A percentile compares a stretch with the other conserved stretches of the same genome.
phyloP scores from a whole-genome alignment of 1,140 invertebrate genomes.

The Drosophila simulans region DNA sequence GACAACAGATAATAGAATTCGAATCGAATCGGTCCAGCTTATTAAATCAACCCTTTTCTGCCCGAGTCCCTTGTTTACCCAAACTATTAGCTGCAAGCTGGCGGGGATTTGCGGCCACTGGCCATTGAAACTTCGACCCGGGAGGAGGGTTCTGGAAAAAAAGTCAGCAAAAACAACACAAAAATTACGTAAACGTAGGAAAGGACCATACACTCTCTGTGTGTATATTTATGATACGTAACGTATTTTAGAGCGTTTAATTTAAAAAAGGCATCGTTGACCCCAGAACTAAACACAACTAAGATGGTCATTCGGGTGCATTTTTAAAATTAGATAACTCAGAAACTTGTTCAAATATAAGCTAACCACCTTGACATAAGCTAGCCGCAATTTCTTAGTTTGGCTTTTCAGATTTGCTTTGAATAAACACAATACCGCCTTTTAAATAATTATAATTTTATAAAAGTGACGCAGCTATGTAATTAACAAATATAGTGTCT shows the following conservation, averaged over 20 bases:
- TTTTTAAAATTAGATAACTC: background rate
- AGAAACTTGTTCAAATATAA: too few species aligned
- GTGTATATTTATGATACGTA: background rate
- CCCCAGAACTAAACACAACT: too few species aligned
- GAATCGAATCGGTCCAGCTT: conserved; percentile 61
- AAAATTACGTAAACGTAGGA: background rate
- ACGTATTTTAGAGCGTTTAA: background rate
- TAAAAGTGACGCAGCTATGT: too few species aligned
- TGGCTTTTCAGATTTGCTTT: too few species aligned
- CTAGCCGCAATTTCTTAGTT: too few species aligned
- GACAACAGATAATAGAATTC: conserved; percentile 72
- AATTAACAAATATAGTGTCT: too few species aligned
- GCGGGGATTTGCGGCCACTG: conserved; percentile 67
- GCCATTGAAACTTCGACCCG: conserved; percentile 60
- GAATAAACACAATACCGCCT: too few species aligned
- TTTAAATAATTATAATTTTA: too few species aligned
- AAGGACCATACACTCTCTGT: background rate
- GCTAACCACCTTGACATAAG: too few species aligned
- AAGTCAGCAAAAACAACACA: conserved; percentile 14
- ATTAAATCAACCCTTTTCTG: conserved; percentile 73
- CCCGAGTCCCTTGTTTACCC: conserved; percentile 65
- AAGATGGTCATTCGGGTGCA: too few species aligned
- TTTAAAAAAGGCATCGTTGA: too few species aligned
- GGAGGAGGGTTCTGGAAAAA: conserved; percentile 2
- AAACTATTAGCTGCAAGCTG: conserved; percentile 66